phyloP scores from a whole-genome alignment of 2,797 vertebrate species.

The Enteromius argenteus region DNA sequence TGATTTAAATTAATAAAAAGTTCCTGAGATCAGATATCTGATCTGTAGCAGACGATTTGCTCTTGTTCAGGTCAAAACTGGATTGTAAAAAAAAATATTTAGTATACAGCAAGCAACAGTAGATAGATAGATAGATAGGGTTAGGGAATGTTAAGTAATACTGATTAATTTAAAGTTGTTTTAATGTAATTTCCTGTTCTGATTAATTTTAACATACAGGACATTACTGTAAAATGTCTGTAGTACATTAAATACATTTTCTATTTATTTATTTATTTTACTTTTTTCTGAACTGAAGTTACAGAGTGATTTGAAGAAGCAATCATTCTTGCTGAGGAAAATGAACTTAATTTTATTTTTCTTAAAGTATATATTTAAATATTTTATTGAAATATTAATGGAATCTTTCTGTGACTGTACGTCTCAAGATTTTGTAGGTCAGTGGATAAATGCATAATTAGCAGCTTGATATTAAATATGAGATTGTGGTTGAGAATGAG shows the following conservation, averaged over 20 bases:
- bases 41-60: neutral
- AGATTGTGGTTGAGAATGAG: neutral
- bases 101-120: neutral
- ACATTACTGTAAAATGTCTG: neutral
- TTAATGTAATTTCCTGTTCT: no score
- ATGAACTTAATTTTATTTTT: neutral
- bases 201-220: neutral
- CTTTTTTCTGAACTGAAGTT: neutral
- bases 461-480: neutral
- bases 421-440: neutral
- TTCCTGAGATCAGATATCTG: neutral
- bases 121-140: neutral
- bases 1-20: neutral
- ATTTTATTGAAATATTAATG: neutral
- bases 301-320: neutral
- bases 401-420: neutral
- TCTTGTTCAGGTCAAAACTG: neutral
- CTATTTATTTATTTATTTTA: neutral
- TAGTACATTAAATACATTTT: neutral
- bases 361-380: neutral
- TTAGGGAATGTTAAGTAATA: no score
- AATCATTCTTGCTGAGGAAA: neutral
- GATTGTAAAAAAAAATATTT: neutral
- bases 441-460: neutral
- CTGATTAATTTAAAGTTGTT: neutral